Evolutionary conservation across 2,888 invertebrate species (phyloP), one percentile per base, ranked within the genome.

Genomic region (Drosophila austrosaltans): DNA sequence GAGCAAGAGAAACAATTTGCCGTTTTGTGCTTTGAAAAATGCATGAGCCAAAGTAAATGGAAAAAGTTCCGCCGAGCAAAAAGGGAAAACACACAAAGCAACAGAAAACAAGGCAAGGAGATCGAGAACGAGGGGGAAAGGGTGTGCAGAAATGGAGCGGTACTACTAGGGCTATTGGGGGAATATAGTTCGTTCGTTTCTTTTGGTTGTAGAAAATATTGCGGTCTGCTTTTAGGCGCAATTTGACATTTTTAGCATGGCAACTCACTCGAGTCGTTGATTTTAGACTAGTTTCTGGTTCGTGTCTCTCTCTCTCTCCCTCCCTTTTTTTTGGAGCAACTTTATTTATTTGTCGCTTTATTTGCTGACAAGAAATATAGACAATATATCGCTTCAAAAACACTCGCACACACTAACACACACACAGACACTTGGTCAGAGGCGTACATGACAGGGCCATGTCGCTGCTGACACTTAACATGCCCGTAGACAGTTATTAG

Each of bases 1-100:
- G 60, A 48, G 32, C 20, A 53, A 74, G 72, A 74, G 89, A 88
- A 86, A 86, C 89, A 86, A 86, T 89, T 88, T 86, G 86, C 86
- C 88, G 87, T 85, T 89, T 48, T 86, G 84, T 81, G 86, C 88
- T 79, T 82, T 89, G 88, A 86, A 89, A 86, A 86, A 86, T 86
- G 86, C 88, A 86, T 86, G 86, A 86, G 87, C 75, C 70, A 89
- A 87, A 89, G 89, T 86, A 89, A 86, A 89, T 86, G 89, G 88
- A 89, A 86, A 85, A 86, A 86, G 36, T 88, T 89, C 89, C 76
- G 74, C 76, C 73, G 69, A 81, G 75, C 73, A 78, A 56, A 69
- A 75, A 72, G 66, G 78, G 78, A 78, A 72, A 85, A 48, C 48
- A 48, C 68, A 84, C 66, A 83, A 72, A 81, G 63, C 81, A 82